Conservation (phyloP, 2,888 invertebrate genomes). For the Agrotis ipsilon region DNA sequence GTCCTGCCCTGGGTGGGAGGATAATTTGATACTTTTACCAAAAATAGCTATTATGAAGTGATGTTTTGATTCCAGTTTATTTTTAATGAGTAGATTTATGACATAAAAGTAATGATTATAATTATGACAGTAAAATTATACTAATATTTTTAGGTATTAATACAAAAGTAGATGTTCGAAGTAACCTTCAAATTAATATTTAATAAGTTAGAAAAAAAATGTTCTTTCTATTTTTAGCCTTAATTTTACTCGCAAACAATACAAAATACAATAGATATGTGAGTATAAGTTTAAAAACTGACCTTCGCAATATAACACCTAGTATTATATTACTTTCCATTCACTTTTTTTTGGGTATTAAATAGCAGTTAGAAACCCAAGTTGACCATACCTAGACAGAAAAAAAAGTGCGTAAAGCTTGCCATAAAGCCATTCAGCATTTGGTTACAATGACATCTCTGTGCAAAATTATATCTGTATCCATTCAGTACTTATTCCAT, state of each 20-base stretch:
- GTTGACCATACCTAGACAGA: neutral
- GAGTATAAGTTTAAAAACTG: slow-evolving; percentile 8
- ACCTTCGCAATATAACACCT: slow-evolving; percentile 8
- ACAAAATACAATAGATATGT: neutral
- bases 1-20: no score
- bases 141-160: neutral
- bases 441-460: no score
- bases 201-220: no score
- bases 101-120: no score
- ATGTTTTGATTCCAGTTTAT: no score
- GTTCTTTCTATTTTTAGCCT: neutral
- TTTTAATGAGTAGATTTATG: no score
- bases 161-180: neutral
- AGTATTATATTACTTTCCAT: slow-evolving; percentile 22
- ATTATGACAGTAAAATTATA: neutral
- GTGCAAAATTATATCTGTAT: no score
- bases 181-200: no score
- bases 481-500: no score
- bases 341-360: slow-evolving; percentile 24
- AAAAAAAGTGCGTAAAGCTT: no score
- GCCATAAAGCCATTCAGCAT: no score
- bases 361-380: slow-evolving; percentile 1
- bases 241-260: neutral
- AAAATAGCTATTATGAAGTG: no score
- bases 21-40: neutral